These are phyloP conservation scores for Sesia bembeciformis DNA, from an alignment of 2,888 invertebrate species.

Conservation along the genomic window DNA sequence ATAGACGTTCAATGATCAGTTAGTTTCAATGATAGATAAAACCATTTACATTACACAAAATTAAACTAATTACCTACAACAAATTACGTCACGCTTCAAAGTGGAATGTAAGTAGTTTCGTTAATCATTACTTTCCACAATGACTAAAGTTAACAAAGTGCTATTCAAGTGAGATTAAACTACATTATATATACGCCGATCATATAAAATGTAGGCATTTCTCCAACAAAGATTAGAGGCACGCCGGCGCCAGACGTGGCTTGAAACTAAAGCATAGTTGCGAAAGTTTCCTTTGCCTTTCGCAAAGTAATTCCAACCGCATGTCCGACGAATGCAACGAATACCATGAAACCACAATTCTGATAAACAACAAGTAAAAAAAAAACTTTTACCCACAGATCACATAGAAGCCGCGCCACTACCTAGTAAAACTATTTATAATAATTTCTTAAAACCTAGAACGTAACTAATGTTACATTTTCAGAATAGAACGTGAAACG, in stretches of 20 bases:
- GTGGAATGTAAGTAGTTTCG: neutral
- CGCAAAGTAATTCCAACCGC: conserved; percentile 33
- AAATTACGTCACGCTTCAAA: no score
- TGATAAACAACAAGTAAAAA: neutral
- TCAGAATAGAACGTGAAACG: no score
- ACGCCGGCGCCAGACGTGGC: conserved; percentile 13
- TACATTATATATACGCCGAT: neutral
- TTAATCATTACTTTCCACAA: neutral
- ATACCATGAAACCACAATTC: conserved; percentile 32
- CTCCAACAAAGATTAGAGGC: conserved; percentile 18
- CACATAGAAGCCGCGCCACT: no score
- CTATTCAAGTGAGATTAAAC: neutral
- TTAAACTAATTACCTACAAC: no score
- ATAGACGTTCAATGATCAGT: no score
- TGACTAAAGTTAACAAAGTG: neutral
- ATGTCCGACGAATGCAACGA: conserved; percentile 24
- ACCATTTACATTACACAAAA: no score
- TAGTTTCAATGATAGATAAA: no score
- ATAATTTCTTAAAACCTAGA: no score
- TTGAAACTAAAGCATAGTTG: conserved; percentile 27
- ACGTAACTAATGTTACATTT: no score
- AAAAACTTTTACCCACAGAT: neutral
- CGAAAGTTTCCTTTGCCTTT: conserved; percentile 37
- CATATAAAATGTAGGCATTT: conserved; percentile 1
- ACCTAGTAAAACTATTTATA: no score